Evolutionary conservation across 2,797 vertebrate genomes (phyloP).

Genomic region (Coracias cyanogaster): DNA sequence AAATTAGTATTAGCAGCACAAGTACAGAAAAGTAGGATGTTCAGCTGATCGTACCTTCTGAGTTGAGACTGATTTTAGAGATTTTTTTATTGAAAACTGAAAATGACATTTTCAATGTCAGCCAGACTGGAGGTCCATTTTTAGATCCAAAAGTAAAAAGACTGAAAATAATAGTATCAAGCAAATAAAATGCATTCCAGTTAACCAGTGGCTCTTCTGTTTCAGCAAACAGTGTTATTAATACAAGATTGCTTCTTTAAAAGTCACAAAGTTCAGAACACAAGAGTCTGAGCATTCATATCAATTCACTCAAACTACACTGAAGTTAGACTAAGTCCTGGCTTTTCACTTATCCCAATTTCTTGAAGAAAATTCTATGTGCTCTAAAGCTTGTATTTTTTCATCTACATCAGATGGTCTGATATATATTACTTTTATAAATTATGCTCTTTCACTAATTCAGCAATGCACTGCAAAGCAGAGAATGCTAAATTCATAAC

Average conservation of each 20-base stretch:
- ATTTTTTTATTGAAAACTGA: not conserved
- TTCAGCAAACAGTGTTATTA: not conserved
- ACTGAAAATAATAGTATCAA: not conserved
- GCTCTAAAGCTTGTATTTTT: not conserved
- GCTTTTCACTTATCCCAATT: not conserved
- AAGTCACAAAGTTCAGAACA: not conserved
- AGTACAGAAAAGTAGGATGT: not conserved
- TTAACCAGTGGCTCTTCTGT: not conserved
- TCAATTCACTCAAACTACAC: not conserved
- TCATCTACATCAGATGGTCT: not conserved
- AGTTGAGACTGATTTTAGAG: not conserved
- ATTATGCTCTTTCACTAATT: not conserved
- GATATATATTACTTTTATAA: not conserved
- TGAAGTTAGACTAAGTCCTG: not conserved
- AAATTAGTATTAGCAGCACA: not conserved
- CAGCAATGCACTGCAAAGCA: not conserved
- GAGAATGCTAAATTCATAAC: accelerated
- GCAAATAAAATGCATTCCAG: not conserved
- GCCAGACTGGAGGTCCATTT: not conserved
- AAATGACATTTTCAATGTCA: not conserved
- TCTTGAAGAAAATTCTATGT: not conserved
- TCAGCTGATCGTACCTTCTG: not conserved
- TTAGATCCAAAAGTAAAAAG: not conserved
- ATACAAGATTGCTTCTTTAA: not conserved
- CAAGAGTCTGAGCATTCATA: not conserved